Conservation (phyloP, 1,140 invertebrate species). For the Drosophila sturtevanti region DNA sequence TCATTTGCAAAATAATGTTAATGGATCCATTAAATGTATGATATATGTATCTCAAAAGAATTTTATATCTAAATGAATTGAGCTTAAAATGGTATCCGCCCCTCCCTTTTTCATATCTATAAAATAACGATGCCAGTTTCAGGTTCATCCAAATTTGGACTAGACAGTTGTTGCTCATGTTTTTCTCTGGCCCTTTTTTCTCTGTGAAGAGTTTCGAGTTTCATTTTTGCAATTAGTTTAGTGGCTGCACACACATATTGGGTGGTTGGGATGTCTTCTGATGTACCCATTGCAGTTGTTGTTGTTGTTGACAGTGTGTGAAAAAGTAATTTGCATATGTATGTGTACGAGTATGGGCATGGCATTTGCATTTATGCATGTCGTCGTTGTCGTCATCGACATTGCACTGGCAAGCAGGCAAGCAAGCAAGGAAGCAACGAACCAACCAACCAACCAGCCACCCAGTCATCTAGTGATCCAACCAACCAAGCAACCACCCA, state of each 20-base stretch:
- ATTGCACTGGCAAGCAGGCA: background rate
- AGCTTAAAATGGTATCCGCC: too few species aligned
- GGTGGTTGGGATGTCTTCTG: background rate
- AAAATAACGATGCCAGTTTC: conserved; percentile 31
- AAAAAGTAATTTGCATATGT: conserved; percentile 70
- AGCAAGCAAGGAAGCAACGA: background rate
- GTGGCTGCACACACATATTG: conserved; percentile 40
- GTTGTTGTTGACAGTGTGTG: conserved; percentile 38
- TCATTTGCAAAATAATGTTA: too few species aligned
- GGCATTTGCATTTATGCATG: conserved; percentile 78
- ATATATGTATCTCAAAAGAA: too few species aligned
- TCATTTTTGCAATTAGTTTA: conserved; percentile 57
- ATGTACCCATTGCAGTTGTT: background rate
- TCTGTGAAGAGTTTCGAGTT: conserved; percentile 28
- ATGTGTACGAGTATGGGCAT: conserved; percentile 43
- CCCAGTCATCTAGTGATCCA: background rate
- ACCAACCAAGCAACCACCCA: background rate
- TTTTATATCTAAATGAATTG: too few species aligned
- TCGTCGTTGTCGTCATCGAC: conserved; percentile 23
- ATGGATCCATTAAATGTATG: too few species aligned
- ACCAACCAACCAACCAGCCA: background rate
- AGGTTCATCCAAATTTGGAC: background rate
- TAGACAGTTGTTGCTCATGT: background rate
- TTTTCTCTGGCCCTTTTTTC: conserved; percentile 26
- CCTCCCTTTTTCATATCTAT: too few species aligned